Evolutionary conservation across 2,888 invertebrate species (phyloP).

Genomic region (Camponotus fellah): DNA sequence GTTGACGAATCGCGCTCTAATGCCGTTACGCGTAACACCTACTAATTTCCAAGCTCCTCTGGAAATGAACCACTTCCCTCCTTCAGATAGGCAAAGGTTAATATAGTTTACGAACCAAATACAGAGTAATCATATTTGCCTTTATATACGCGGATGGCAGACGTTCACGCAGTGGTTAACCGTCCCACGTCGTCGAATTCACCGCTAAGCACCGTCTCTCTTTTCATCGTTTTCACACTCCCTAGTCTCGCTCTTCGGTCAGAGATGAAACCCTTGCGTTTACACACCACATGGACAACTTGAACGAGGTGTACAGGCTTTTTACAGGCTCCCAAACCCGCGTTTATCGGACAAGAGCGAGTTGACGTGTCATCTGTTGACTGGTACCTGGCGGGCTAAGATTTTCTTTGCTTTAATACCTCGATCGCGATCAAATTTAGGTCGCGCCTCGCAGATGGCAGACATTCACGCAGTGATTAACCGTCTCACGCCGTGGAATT

Average conservation of each 20-base stretch:
- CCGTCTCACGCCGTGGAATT: background rate
- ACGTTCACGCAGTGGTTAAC: constrained; percentile 47
- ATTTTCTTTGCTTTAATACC: background rate
- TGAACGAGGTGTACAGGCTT: background rate
- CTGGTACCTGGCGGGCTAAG: too few species aligned
- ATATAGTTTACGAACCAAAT: constrained; percentile 70
- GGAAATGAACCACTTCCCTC: constrained; percentile 54
- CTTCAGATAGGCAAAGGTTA: constrained; percentile 56
- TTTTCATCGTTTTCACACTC: constrained; percentile 14
- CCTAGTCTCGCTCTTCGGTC: background rate
- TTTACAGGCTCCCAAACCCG: background rate
- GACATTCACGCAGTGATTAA: constrained; percentile 45
- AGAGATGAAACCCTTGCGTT: constrained; percentile 15
- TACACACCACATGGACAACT: background rate
- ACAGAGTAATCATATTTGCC: constrained; percentile 74
- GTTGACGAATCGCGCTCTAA: constrained; percentile 38
- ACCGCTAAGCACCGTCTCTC: constrained; percentile 21
- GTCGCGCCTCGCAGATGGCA: constrained; percentile 8
- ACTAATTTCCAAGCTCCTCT: constrained; percentile 59
- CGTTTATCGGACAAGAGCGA: background rate
- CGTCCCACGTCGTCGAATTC: background rate
- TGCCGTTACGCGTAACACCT: constrained; percentile 54
- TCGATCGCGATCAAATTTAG: background rate
- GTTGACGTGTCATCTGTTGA: background rate
- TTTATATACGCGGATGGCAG: constrained; percentile 58